Evolutionary conservation across 2,113 vertebrate species (phyloP).

Genomic region (Saccopteryx leptura): DNA sequence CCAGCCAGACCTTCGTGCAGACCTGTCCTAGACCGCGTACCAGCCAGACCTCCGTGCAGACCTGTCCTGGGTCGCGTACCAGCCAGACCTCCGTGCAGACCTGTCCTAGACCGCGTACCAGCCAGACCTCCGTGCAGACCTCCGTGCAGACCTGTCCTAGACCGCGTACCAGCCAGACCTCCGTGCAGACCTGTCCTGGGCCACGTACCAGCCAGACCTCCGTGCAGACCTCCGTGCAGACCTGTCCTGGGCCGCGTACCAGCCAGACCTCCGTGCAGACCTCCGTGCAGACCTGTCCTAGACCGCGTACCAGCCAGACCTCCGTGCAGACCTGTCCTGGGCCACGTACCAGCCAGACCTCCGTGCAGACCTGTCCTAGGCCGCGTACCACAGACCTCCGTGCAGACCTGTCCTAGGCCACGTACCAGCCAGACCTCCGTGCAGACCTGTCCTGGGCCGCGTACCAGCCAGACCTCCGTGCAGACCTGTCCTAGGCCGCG

Average conservation of each 20-base stretch:
- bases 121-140: rapidly evolving
- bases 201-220: too few relatives aligned
- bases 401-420: not conserved
- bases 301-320: too few relatives aligned
- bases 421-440: too few relatives aligned
- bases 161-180: too few relatives aligned
- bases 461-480: too few relatives aligned
- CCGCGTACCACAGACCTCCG: too few relatives aligned
- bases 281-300: rapidly evolving
- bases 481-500: not conserved
- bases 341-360: too few relatives aligned
- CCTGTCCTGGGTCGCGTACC: too few relatives aligned
- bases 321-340: rapidly evolving
- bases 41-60: rapidly evolving
- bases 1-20: rapidly evolving
- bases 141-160: rapidly evolving
- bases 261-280: rapidly evolving
- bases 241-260: too few relatives aligned
- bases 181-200: rapidly evolving
- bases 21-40: too few relatives aligned
- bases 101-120: too few relatives aligned
- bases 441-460: not conserved
- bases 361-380: rapidly evolving
- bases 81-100: rapidly evolving
- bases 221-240: rapidly evolving